Evolutionary conservation across 2,113 vertebrate species (phyloP).

Genomic region (Otus sunia): DNA sequence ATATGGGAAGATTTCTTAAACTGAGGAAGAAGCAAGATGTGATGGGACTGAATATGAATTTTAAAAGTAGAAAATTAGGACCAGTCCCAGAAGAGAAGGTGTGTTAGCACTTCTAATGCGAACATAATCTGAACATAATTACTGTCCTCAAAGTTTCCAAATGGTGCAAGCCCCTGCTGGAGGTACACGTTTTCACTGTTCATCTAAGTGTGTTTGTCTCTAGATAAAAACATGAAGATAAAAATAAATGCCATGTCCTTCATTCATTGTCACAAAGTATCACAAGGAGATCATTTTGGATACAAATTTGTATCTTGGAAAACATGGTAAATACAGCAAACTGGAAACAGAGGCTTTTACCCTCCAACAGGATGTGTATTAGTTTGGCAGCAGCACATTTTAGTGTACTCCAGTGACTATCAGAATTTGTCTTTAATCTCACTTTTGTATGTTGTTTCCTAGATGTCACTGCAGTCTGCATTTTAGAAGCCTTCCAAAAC

Average conservation of each 20-base stretch:
- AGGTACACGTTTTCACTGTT: background rate
- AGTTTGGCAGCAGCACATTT: background rate
- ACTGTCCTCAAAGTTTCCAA: background rate
- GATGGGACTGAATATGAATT: background rate
- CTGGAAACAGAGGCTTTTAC: background rate
- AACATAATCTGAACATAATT: background rate
- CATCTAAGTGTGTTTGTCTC: background rate
- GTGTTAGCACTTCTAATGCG: background rate
- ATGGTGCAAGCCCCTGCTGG: background rate
- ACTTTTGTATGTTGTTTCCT: background rate
- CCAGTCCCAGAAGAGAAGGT: background rate
- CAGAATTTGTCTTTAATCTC: background rate
- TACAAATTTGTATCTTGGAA: background rate
- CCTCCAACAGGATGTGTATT: fast-evolving
- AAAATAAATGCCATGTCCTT: background rate
- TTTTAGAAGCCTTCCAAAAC: constrained; percentile 98
- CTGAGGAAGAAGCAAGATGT: background rate
- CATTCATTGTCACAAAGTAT: background rate
- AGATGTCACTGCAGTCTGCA: constrained; percentile 99
- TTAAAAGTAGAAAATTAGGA: background rate
- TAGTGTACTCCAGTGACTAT: background rate
- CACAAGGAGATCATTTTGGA: background rate
- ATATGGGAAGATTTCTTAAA: background rate
- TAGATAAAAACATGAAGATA: background rate
- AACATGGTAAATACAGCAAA: background rate